These are phyloP conservation scores for Amphiura filiformis DNA, from an alignment of 35 echinoderm and acorn worm genomes.

Conservation along the genomic window DNA sequence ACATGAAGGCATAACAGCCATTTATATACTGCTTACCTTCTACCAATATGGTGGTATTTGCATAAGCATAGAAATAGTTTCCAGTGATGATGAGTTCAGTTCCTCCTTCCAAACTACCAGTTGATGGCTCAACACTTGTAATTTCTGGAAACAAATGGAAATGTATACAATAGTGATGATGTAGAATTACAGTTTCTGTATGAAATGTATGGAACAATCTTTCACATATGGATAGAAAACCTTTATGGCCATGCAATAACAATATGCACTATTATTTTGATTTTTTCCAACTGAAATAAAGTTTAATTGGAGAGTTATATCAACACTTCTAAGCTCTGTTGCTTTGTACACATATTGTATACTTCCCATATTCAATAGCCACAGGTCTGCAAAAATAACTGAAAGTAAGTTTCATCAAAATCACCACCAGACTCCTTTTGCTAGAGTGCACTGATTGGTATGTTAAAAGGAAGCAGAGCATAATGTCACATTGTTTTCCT, in stretches of 20 bases:
- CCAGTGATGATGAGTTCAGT: slow-evolving; percentile 19
- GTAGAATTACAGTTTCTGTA: background rate
- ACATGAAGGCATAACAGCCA: background rate
- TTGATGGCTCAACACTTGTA: slow-evolving; percentile 9
- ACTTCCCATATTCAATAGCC: no score
- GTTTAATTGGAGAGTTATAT: background rate
- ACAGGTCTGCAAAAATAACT: no score
- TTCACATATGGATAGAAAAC: background rate
- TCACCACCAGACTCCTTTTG: no score
- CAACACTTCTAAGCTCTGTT: background rate
- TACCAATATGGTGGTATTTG: background rate
- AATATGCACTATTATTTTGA: background rate
- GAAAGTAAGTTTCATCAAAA: no score
- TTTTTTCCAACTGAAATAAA: background rate
- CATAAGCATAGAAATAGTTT: background rate
- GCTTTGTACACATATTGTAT: no score
- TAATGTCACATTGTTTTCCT: no score
- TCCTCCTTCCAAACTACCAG: slow-evolving; percentile 33
- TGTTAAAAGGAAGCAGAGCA: no score
- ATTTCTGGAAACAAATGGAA: slow-evolving; percentile 9
- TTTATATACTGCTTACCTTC: slow-evolving; percentile 6
- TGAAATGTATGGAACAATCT: background rate
- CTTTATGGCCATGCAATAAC: background rate
- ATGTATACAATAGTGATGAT: no score
- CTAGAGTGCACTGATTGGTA: no score